Evolutionary conservation across 2,888 invertebrate genomes (phyloP), one percentile per base, ranked within the genome.

Genomic region (Pandemis corylana): DNA sequence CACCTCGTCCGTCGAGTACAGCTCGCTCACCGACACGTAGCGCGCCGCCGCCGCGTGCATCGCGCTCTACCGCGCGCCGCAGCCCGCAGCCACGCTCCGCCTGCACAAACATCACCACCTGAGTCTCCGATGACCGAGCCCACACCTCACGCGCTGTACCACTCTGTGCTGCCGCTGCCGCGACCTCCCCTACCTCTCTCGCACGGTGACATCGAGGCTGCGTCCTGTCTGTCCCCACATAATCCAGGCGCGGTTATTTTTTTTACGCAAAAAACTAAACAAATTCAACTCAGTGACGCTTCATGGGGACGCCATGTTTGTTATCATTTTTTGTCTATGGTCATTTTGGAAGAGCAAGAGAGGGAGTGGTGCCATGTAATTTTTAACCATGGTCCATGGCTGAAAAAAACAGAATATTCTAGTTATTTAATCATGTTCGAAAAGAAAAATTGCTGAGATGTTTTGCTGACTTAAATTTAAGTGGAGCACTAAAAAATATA

Each of bases 1-100:
- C 93, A 95, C 94, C 85, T 95, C 94, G 94, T 95, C 94, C 76
- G 94, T 91, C 81, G 93, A 91, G 85, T 95, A 95, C 87, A 95
- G 89, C 90, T 94, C 94, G 89, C 94, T 93, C 89, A 94, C 94
- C 81, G 94, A 94, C 89, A 92, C 92, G 92, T 93, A 92, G 92
- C 94, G 92, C 90, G 93, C 88, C 91, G 93, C 92, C 89, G 90
- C 93, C 90, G 92, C 93, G 88, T 90, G 92, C 93, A 92, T 93
- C 89, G 89, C 93, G 90, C 87, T 85, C 87, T 87, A 86, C 86
- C 88, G 88, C 88, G 86, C 86, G 87, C 88, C 87, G 85, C 71
- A 81, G 85, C 78, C 80, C 79, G 81, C 79, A 76, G 77, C 75
- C 70, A 62, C 62, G 75, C 75, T 75, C 75, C 70, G 70, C 70